phyloP scores from a whole-genome alignment of 2,797 vertebrate genomes.

The Notoglanidium macrostoma region DNA sequence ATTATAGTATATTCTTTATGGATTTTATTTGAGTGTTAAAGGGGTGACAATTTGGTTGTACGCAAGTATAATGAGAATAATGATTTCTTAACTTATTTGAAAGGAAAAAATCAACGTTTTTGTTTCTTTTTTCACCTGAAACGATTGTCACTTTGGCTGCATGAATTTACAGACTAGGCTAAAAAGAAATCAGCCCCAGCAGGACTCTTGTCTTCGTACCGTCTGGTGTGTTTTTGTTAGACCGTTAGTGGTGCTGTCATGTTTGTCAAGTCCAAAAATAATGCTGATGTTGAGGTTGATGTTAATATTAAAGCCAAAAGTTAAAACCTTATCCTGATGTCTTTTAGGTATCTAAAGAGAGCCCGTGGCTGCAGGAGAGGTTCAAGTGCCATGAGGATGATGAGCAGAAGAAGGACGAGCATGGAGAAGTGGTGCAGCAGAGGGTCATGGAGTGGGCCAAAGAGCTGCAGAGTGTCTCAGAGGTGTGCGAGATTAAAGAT shows the following conservation, averaged over 20 bases:
- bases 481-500: conserved; percentile 63
- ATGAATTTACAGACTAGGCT: background rate
- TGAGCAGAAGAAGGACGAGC: conserved; percentile 32
- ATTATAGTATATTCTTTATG: no score
- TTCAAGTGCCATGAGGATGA: conserved; percentile 20
- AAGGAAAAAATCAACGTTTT: background rate
- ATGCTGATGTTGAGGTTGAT: background rate
- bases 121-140: background rate
- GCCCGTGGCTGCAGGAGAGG: conserved; percentile 43
- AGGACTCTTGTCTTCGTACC: no score
- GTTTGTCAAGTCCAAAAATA: background rate
- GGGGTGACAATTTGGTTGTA: background rate
- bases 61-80: background rate
- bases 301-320: background rate
- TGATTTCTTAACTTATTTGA: background rate
- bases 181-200: background rate
- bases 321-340: background rate
- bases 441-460: conserved; percentile 75
- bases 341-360: conserved; percentile 62
- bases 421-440: conserved; percentile 54
- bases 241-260: background rate
- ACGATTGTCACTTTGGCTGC: background rate
- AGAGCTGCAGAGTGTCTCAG: conserved; percentile 70
- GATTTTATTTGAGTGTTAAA: no score
- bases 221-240: background rate